Base-by-base conservation (phyloP, 1,140 invertebrate species). In the Diorhabda elongata region DNA sequence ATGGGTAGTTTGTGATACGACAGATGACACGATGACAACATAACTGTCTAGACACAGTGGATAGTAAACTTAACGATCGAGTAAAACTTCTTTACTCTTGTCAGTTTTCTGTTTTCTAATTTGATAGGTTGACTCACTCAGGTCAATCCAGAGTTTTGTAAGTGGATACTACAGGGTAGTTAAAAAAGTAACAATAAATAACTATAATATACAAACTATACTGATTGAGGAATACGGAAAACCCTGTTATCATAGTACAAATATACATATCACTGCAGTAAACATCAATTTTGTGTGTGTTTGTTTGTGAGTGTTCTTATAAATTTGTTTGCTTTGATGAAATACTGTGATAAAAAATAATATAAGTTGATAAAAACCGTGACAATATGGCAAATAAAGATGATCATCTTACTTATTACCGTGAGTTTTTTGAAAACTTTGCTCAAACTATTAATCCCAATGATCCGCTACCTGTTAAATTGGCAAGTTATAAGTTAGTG, bases 401-500 rank as follows among this genome's bases (percentile, higher is more conserved):
- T 66, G 88, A 90, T 78, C 90, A 90, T 83, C 82, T 90, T 75
- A 86, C 83, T 6, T 83, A 83, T 4, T 91, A 91, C 79, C 84
- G 86, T 65, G 82, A 86, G 70, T 92, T 91, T 82, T 89, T 92
- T 76, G 85, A 88, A 66, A 84, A 87, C 78, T 91, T 91, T 82
- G 84, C 88, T 68, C 82, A 85, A 61, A 87, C 84, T 64, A 83
- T 90, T 6, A 85, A 90, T 73, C 86, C 87, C 1, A 84, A 89
- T 76, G 91, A 92, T 81, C 89, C 91, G 74, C 81, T 92, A 73
- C 91, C 91, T 58, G 87, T 92, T 8, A 88, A 89, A 78, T 87
- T 90, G 61, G 85, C 85, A 45, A 86, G 85, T 66, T 88, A 89
- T 78, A 87, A 88, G 65, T 85, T 93, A 56, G 85, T 85, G 26